A percentile compares a stretch with the other conserved stretches of the same genome.
phyloP scores from a whole-genome alignment of 2,113 vertebrate genomes.

The Nibea coibor region DNA sequence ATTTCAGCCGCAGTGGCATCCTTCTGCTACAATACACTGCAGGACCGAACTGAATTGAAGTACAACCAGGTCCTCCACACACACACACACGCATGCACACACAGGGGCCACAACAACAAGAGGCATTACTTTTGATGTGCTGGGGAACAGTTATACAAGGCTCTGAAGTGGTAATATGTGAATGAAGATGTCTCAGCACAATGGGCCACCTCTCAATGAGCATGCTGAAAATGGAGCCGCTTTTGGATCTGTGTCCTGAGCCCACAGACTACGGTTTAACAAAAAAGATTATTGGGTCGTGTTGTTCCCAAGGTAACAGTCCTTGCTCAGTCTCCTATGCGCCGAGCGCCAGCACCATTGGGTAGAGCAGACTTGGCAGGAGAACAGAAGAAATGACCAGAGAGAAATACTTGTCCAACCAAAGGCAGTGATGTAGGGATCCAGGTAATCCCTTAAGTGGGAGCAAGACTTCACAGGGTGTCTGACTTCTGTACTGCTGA shows the following conservation, averaged over 20 bases:
- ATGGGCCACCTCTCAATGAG: slow-evolving; percentile 8
- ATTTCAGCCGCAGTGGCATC: too few species aligned
- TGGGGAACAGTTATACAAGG: not conserved
- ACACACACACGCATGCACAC: not conserved
- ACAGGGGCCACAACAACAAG: not conserved
- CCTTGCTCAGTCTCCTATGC: not conserved
- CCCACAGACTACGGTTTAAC: slow-evolving; percentile 11
- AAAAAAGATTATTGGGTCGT: slow-evolving; percentile 34
- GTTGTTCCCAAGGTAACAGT: slow-evolving; percentile 67
- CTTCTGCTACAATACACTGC: not conserved
- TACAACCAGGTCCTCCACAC: not conserved
- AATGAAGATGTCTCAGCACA: slow-evolving; percentile 2
- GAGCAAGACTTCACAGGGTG: slow-evolving; percentile 12
- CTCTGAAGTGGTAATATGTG: not conserved
- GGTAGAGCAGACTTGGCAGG: not conserved
- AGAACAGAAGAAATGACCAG: slow-evolving; percentile 7
- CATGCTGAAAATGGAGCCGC: slow-evolving; percentile 9
- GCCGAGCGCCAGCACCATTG: slow-evolving; percentile 1
- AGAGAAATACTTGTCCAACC: slow-evolving; percentile 11
- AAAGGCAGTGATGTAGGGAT: slow-evolving; percentile 5
- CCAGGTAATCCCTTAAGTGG: slow-evolving; percentile 34
- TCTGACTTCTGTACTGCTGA: not conserved
- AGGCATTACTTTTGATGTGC: not conserved
- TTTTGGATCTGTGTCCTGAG: slow-evolving; percentile 28
- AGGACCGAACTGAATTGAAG: not conserved